Base-by-base conservation (phyloP, 2,113 vertebrate genomes). In the Ptilorrhoa leucosticta region DNA sequence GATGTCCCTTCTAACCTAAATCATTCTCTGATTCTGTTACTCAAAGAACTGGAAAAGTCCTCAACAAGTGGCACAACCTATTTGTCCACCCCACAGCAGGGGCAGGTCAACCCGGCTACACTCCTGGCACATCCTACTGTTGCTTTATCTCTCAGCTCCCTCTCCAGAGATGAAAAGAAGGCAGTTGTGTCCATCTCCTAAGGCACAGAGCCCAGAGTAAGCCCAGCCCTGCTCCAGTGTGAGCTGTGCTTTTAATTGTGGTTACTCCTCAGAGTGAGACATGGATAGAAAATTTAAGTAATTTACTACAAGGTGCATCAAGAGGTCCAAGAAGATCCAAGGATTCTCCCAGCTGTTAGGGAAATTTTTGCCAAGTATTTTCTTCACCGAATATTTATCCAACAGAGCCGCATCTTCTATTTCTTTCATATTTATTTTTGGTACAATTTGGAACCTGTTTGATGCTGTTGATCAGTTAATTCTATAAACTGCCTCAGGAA, bases 61-160 rank as follows among this genome's bases (percentile, higher is more conserved):
- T 69, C 48, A 72, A 8, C 4, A 54, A 60, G 18, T 17, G 53
- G 15, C 37, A 60, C 24, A 51, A 5, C 2, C 8, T 40, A 12
- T 65, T 80, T 18, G 20, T 72, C 47, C 50, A 22, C 12, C 5
- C 23, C 15, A 66, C 6, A 72, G 22, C 35, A 60, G 58, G 13
- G 5, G 23, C 2, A 44, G 10, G 3, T 40, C 14, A 40, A 8
- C 5, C 1, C 1, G 8, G 6, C 33, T 58, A 64, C 19, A 37
- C 18, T 78, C 27, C 42, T 63, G n/a, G 26, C 20, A 79, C 17
- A 23, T 48, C 19, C 54, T 84, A 21, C 10, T 63, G 5, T 24
- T 57, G 15, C 2, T 79, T 50, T 51, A 22, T 24, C 33, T 45
- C 44, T 35, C 11, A 71, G 11, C 4, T 79, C 18, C 21, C 28